Percentiles rank a stretch among this genome's conserved stretches.
Conservation (phyloP, 2,888 invertebrate genomes). For the Tenthredo mesomela region DNA sequence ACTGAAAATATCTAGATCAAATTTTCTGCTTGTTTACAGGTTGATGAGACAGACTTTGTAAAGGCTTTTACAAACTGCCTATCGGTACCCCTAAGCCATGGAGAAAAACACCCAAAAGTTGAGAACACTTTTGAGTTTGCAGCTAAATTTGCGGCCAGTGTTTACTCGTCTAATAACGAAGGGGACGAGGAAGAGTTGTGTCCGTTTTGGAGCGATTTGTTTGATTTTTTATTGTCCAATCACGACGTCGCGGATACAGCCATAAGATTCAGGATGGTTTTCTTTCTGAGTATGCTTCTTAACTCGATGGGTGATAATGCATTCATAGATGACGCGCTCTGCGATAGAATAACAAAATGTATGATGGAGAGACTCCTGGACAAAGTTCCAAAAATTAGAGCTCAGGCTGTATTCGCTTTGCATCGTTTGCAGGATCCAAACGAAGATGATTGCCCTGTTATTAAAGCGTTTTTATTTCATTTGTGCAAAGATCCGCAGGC, state of each 20-base stretch:
- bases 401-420: constrained; percentile 89
- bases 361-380: constrained; percentile 87
- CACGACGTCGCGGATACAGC: constrained; percentile 79
- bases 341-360: constrained; percentile 85
- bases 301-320: constrained; percentile 88
- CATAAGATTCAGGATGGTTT: constrained; percentile 88
- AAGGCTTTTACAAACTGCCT: constrained; percentile 84
- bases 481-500: constrained; percentile 87
- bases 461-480: constrained; percentile 86
- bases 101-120: constrained; percentile 85
- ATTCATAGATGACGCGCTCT: constrained; percentile 87
- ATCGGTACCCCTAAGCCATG: constrained; percentile 83
- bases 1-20: no score
- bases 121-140: constrained; percentile 86
- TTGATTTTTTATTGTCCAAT: constrained; percentile 82
- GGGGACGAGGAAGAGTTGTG: constrained; percentile 77
- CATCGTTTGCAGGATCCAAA: constrained; percentile 90
- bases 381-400: constrained; percentile 86
- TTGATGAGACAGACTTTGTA: constrained; percentile 81
- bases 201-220: constrained; percentile 81
- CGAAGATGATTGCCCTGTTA: constrained; percentile 87
- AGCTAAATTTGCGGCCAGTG: constrained; percentile 84
- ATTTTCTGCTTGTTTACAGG: constrained; percentile 76
- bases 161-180: constrained; percentile 76
- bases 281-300: constrained; percentile 88